Conservation (phyloP, 2,113 vertebrate species). For the Alethe castanea region DNA sequence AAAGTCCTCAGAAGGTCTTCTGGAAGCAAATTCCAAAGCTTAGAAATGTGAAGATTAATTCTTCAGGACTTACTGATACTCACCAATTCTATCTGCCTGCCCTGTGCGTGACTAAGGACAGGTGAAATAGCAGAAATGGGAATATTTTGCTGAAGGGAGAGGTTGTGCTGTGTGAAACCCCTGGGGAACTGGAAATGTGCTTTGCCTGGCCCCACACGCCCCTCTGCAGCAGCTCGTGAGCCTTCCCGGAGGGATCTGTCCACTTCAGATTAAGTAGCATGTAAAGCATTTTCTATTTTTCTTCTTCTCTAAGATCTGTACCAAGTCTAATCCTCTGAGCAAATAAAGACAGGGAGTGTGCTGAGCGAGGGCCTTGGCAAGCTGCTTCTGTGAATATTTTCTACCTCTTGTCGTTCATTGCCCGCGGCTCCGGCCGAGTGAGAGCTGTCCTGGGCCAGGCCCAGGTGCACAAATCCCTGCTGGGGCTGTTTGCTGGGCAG, state of each 20-base stretch:
- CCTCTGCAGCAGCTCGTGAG: not conserved
- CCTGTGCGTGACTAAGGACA: not conserved
- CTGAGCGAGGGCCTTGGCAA: not conserved
- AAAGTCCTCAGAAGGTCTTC: not conserved
- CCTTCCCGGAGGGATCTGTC: fast-evolving
- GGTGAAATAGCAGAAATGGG: not conserved
- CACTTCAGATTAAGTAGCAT: not conserved
- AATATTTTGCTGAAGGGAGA: not conserved
- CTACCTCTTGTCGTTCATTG: not conserved
- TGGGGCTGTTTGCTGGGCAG: not conserved
- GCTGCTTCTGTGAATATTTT: not conserved
- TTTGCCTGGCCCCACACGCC: not conserved
- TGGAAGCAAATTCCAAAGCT: not conserved
- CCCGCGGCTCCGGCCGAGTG: fast-evolving
- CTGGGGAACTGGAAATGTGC: not conserved
- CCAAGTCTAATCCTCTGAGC: not conserved
- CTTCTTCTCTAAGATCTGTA: not conserved
- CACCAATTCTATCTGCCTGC: not conserved
- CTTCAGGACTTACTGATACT: not conserved
- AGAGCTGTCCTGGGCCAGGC: not conserved
- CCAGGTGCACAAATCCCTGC: not conserved
- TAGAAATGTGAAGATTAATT: not conserved
- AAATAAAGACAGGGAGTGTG: not conserved
- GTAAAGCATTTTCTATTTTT: not conserved
- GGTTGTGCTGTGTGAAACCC: fast-evolving